phyloP scores from a whole-genome alignment of 2,113 vertebrate genomes.

The Peromyscus maniculatus region DNA sequence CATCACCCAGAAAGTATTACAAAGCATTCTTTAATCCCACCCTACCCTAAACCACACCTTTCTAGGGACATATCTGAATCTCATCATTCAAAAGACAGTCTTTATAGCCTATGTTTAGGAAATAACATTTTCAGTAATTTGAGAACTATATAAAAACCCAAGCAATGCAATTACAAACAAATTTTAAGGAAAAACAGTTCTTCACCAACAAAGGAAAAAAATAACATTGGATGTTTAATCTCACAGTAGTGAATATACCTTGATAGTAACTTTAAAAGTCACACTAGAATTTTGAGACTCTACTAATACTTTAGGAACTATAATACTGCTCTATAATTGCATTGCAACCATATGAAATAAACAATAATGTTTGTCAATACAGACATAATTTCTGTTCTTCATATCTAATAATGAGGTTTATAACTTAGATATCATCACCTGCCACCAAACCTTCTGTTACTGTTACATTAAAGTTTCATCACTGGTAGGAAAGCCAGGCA shows the following conservation, averaged over 20 bases:
- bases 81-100: background rate
- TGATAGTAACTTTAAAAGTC: background rate
- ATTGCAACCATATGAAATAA: constrained; percentile 77
- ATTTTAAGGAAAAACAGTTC: background rate
- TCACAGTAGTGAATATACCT: background rate
- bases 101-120: background rate
- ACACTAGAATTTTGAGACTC: constrained; percentile 55
- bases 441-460: constrained; percentile 77
- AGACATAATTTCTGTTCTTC: constrained; percentile 80
- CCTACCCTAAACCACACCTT: background rate
- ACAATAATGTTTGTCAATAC: constrained; percentile 82
- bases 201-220: background rate
- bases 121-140: background rate
- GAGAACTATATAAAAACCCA: constrained; percentile 40
- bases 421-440: constrained; percentile 80
- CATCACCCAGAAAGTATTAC: background rate
- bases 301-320: constrained; percentile 66
- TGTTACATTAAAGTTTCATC: constrained; percentile 83
- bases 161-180: background rate
- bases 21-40: background rate
- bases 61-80: background rate
- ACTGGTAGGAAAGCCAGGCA: constrained; percentile 77
- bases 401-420: constrained; percentile 83
- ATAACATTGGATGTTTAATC: background rate
- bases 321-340: constrained; percentile 80